Evolutionary conservation across 2,113 vertebrate genomes (phyloP), one percentile per base, ranked within the genome.

Genomic region (Lagopus muta): DNA sequence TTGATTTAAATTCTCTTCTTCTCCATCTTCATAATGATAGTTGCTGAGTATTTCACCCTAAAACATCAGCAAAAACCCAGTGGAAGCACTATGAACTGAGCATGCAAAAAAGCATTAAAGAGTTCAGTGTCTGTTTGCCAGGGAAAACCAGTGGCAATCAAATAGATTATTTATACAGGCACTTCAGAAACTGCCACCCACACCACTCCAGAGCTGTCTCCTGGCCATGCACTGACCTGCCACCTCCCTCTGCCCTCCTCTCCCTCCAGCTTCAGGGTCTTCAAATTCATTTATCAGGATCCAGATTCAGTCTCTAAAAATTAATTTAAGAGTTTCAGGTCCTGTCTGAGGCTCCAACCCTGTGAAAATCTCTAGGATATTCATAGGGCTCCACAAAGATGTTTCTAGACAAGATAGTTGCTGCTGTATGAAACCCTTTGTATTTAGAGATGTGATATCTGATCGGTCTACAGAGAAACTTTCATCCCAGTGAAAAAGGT

Each of bases 401-500:
- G 70, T 92, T 90, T 73, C 62, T 19, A 54, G 70, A 16, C 61
- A 82, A 60, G 48, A 86, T 32, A 52, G 82, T 47, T 70, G 55
- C 55, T 82, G 69, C 50, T 45, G 77, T 28, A 61, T 18, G 65
- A 94, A 93, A 91, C 70, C 64, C 89, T 75, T 14, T 52, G 40
- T 89, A 90, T 76, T 93, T 84, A 74, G 85, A 64, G 74, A 80
- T 43, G 91, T 93, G 93, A 93, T 80, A 92, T 82, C 84, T 90
- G 88, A 77, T 74, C 40, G 0, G 80, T 73, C 82, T 69, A 38
- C 80, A 95, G 82, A 3, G 89, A 89, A 96, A 86, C 64, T 90
- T 97, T 94, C 79, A 94, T 82, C 91, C 95, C 89, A 78, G 83
- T n/a, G 70, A 92, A 91, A 95, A 93, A 88, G 75, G 74, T 90